Percentiles rank a stretch among this genome's conserved stretches.
phyloP scores from a whole-genome alignment of 2,113 vertebrate species.

The Carassius carassius region DNA sequence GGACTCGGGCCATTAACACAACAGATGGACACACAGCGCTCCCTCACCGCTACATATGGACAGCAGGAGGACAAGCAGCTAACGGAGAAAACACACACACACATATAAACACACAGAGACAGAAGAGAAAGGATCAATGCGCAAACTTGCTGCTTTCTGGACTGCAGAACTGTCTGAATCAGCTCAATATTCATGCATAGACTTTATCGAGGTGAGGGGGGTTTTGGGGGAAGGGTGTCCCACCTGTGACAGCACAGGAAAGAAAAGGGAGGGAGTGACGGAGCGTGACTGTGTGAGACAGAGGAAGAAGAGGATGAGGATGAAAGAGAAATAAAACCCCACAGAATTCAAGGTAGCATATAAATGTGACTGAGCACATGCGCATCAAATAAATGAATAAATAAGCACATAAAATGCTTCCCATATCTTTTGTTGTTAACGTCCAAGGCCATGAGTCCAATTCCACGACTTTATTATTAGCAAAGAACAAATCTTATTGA shows the following conservation, averaged over 20 bases:
- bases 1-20: conserved; percentile 50
- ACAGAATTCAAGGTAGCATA: not conserved
- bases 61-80: conserved; percentile 34
- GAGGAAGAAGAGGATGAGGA: not conserved
- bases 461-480: not conserved
- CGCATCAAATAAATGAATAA: not conserved
- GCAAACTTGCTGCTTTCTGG: conserved; percentile 33
- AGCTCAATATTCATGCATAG: conserved; percentile 40
- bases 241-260: conserved; percentile 18
- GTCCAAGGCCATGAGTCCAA: not conserved
- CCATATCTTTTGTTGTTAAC: not conserved
- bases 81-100: conserved; percentile 49
- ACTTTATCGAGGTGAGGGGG: not conserved
- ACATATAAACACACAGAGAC: conserved; percentile 45
- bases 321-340: not conserved
- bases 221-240: not conserved
- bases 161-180: conserved; percentile 27
- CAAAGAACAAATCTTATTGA: not conserved
- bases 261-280: not conserved
- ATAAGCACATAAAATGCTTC: not conserved
- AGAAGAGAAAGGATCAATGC: conserved; percentile 31
- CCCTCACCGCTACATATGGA: conserved; percentile 53
- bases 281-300: conserved; percentile 6
- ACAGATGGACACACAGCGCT: conserved; percentile 67
- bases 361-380: not conserved